A percentile compares a stretch with the other conserved stretches of the same genome.
Evolutionary conservation across 35 echinoderm and acorn worm genomes (phyloP).

Genomic region (Hemicentrotus pulcherrimus): DNA sequence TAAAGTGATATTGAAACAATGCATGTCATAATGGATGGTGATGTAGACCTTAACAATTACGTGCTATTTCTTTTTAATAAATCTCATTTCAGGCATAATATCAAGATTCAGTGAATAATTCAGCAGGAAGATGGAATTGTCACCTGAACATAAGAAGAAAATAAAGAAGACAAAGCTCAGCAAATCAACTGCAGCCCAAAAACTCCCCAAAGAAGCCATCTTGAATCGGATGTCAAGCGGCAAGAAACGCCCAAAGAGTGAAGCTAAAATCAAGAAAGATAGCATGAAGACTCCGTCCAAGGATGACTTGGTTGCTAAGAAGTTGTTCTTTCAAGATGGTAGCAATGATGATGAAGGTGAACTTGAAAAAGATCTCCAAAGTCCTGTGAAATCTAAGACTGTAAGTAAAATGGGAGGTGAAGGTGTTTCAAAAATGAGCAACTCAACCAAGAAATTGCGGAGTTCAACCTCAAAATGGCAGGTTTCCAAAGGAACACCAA

Average conservation of each 20-base stretch:
- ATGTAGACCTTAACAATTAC: not conserved
- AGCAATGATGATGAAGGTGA: not conserved
- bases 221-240: not conserved
- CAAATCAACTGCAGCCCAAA: not conserved
- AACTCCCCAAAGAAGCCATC: constrained; percentile 7
- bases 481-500: not conserved
- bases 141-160: constrained; percentile 7
- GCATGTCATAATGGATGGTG: no score
- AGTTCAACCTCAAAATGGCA: constrained; percentile 14
- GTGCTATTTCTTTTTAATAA: not conserved
- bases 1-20: no score
- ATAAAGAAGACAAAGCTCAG: constrained; percentile 7
- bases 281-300: not conserved
- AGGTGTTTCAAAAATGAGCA: not conserved
- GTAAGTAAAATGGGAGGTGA: not conserved
- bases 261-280: not conserved
- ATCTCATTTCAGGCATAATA: not conserved
- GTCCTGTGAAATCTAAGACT: not conserved
- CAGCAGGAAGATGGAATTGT: not conserved
- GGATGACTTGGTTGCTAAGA: not conserved
- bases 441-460: not conserved
- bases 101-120: not conserved
- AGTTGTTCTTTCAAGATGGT: not conserved
- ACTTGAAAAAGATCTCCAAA: not conserved
- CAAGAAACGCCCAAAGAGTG: constrained; percentile 24